Evolutionary conservation across 1,140 invertebrate genomes (phyloP).

Genomic region (Rhopalosiphum maidis): DNA sequence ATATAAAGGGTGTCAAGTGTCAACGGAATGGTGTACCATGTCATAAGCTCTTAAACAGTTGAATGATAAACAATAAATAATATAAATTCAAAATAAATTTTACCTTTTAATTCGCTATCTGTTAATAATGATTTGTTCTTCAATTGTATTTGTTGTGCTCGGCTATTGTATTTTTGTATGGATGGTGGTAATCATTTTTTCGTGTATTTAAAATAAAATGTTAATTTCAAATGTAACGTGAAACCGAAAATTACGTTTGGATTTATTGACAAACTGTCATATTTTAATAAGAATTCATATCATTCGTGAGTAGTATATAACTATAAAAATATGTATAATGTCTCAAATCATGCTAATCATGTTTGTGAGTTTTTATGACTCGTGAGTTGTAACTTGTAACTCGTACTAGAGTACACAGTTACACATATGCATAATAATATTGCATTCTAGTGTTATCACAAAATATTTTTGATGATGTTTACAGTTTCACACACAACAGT

Average conservation of each 20-base stretch:
- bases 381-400: too few relatives aligned
- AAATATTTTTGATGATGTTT: constrained; percentile 38
- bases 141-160: constrained; percentile 38
- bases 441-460: not conserved
- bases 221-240: not conserved
- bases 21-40: not conserved
- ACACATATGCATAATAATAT: too few relatives aligned
- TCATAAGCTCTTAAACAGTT: not conserved
- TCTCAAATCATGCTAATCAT: not conserved
- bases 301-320: not conserved
- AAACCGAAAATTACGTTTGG: not conserved
- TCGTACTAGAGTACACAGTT: too few relatives aligned
- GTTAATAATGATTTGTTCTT: constrained; percentile 45
- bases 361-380: too few relatives aligned
- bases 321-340: not conserved
- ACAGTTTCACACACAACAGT: not conserved
- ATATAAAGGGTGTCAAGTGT: not conserved
- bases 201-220: constrained; percentile 22
- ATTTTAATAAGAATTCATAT: not conserved
- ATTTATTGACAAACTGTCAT: not conserved
- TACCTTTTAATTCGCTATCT: not conserved
- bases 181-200: constrained; percentile 43
- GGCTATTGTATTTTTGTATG: constrained; percentile 49
- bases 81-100: not conserved
- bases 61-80: too few relatives aligned